Base-by-base conservation (phyloP, 2,797 vertebrate species). In the Lemur catta region DNA sequence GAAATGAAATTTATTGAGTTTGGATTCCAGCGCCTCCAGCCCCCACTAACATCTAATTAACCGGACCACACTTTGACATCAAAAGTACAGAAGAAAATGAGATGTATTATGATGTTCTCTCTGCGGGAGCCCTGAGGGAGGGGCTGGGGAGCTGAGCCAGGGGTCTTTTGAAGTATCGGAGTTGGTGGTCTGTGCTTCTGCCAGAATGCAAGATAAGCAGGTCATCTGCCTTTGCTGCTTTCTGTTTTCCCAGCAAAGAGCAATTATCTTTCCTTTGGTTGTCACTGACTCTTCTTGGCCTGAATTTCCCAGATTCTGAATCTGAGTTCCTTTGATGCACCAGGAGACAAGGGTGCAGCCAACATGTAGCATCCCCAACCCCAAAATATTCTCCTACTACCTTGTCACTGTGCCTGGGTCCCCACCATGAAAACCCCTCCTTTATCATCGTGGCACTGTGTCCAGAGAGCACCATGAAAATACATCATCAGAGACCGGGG, bases 41-140 rank as follows among this genome's bases (percentile, higher is more conserved):
- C 96, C 96, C 98, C 95, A 96, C 96, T 98, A 98, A 94, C 97
- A 98, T 98, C 97, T 98, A 97, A 98, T 98, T 98, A 98, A 97
- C 84, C 90, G 98, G 94, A 59, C 96, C 84, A 94, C 96, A 97
- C 94, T 98, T 98, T 97, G 97, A 94, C 96, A 98, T 98, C 96
- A 97, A 50, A 85, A 96, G 91, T 46, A 46, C 91, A 94, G 92
- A 93, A 86, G 91, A 97, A 98, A 98, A 97, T 93, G 96, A 96
- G 92, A 95, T 94, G 81, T 96, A 65, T 98, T 91, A 93, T 71
- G 97, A 93, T 95, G 93, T 95, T 93, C 65, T 93, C 88, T n/a
- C 95, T 12, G 52, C 35, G 78, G 86, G 93, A 75, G 24, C 50
- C 92, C 72, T 6, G 2, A 1, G 75, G 91, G 92, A 80, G 92